A percentile compares a stretch with the other conserved stretches of the same genome.
Conservation (phyloP, 2,888 invertebrate species). For the Drosophila yooni region DNA sequence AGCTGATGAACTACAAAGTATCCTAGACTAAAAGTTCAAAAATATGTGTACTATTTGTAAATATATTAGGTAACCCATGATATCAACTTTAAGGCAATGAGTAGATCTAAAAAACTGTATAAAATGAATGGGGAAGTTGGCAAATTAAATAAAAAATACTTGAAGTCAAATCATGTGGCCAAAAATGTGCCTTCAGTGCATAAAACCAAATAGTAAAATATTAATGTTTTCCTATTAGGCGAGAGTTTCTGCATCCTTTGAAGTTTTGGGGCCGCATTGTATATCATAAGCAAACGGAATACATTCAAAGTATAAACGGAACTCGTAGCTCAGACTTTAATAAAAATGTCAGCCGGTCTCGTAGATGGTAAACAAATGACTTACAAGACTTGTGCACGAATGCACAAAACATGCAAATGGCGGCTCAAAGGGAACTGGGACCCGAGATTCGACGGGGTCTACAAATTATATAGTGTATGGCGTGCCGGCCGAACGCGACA, state of each 20-base stretch:
- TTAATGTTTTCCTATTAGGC: constrained; percentile 3
- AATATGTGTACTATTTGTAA: neutral
- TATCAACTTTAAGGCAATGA: neutral
- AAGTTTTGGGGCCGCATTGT: neutral
- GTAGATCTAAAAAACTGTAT: neutral
- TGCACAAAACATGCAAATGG: constrained; percentile 78
- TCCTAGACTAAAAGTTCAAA: neutral
- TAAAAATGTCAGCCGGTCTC: constrained; percentile 72
- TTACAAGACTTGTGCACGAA: constrained; percentile 80
- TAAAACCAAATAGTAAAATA: neutral
- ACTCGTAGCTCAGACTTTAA: constrained; percentile 48
- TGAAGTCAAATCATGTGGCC: neutral
- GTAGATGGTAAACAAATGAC: constrained; percentile 73
- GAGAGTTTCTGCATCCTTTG: neutral
- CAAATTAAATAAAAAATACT: neutral
- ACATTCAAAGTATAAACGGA: constrained; percentile 42
- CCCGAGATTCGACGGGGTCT: constrained; percentile 15
- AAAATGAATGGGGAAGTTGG: neutral
- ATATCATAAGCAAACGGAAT: constrained; percentile 9
- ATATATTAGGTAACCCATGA: neutral
- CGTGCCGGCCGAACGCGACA: constrained; percentile 51
- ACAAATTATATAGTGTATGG: constrained; percentile 60
- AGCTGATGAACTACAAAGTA: neutral
- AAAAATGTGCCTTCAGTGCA: neutral
- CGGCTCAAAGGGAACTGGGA: constrained; percentile 15